phyloP scores from a whole-genome alignment of 2,888 invertebrate species.

The Apodemia duryi region DNA sequence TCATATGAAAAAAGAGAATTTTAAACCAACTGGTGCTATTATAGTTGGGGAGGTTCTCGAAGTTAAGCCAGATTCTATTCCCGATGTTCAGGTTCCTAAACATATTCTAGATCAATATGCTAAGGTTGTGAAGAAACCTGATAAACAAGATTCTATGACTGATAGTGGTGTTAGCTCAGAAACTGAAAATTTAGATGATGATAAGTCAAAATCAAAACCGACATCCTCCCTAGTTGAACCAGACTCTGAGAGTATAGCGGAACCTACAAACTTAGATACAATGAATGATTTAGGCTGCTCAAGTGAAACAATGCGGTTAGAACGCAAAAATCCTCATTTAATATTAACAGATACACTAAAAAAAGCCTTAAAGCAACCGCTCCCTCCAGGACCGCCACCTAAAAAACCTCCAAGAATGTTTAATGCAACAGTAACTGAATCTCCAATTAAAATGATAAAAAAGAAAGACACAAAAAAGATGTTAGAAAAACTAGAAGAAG shows the following conservation, averaged over 20 bases:
- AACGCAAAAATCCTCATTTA: slow-evolving; percentile 66
- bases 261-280: slow-evolving; percentile 21
- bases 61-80: slow-evolving; percentile 45
- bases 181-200: slow-evolving; percentile 69
- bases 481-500: slow-evolving; percentile 82
- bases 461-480: slow-evolving; percentile 80
- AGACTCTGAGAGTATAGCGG: slow-evolving; percentile 42
- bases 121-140: slow-evolving; percentile 53
- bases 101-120: slow-evolving; percentile 72
- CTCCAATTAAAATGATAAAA: slow-evolving; percentile 46
- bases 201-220: slow-evolving; percentile 38
- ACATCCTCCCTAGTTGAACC: slow-evolving; percentile 37
- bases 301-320: slow-evolving; percentile 64
- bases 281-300: slow-evolving; percentile 60
- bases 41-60: slow-evolving; percentile 38
- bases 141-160: slow-evolving; percentile 62
- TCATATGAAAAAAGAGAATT: slow-evolving; percentile 68
- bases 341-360: slow-evolving; percentile 81
- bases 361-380: slow-evolving; percentile 82
- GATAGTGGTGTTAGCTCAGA: slow-evolving; percentile 75
- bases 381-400: slow-evolving; percentile 85
- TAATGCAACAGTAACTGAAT: slow-evolving; percentile 42
- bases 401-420: slow-evolving; percentile 87
- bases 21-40: slow-evolving; percentile 36
- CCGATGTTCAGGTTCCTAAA: slow-evolving; percentile 61